Base-by-base conservation (phyloP, 2,888 invertebrate species). In the Metacarcinus magister region DNA sequence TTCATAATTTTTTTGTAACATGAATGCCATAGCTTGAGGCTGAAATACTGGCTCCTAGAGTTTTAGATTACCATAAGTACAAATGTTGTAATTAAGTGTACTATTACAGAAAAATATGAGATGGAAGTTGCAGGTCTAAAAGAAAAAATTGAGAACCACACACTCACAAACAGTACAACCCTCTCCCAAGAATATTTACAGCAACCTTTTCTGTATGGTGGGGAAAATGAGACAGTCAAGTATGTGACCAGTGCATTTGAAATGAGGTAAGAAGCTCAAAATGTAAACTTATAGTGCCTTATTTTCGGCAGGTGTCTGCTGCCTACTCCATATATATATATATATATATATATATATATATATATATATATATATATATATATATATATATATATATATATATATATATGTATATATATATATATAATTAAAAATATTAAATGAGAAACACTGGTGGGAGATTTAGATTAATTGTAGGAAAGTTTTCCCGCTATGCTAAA, bases 241-340 rank as follows among this genome's bases (percentile, higher is more conserved):
- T 95, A 94, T 54, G 94, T 96, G 95, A 95, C 94, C 48, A 82
- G 54, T 95, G 93, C 94, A 19, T 95, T 96, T 82, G 95, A 96
- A 43, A 94, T 96, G 95, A 95, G 94, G 96, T 96, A 75, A 43
- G 94, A 67, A 10, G 23, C 60, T n/a, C 28, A 28, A n/a, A 4
- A n/a, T n/a, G 19, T 67, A 54, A 54, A 54, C 54, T 19, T 54
- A 23, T 60, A 19, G 60, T 23, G 23, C 4, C 60, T 60, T 4
- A 23, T 23, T 60, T 60, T 39, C 39, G 39, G 39, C 39, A 39
- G 39, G 39, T 39, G 39, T 39, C 39, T 39, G 39, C 39, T 39
- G 39, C 39, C 39, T 39, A 39, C 39, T 39, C 0, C 2, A 39
- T 39, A 39, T 39, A 39, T 39, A 39, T 39, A 39, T 39, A 39